Conservation (phyloP, 2,888 invertebrate genomes). For the Conchocele bisecta region DNA sequence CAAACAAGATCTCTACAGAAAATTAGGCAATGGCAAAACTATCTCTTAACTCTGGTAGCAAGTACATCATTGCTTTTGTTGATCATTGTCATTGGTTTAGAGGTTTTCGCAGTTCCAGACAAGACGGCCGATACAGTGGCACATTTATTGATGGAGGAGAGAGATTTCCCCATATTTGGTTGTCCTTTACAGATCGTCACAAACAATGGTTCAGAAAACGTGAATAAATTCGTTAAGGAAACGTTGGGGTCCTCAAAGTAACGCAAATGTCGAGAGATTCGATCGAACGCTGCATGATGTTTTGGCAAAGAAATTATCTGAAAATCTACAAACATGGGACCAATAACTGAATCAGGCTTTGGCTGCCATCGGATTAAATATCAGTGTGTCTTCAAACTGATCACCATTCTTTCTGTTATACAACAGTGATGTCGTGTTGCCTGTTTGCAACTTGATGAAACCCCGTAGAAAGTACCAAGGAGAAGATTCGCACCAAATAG, state of each 20-base stretch:
- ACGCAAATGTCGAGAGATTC: conserved; percentile 11
- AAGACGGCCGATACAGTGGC: no score
- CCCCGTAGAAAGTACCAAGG: conserved; percentile 43
- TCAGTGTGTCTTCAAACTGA: conserved; percentile 31
- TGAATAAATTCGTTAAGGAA: conserved; percentile 9
- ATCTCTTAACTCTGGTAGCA: no score
- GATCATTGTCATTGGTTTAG: no score
- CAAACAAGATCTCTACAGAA: no score
- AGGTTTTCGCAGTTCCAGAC: no score
- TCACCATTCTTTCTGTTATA: conserved; percentile 50
- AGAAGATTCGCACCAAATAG: conserved; percentile 47
- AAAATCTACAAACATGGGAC: conserved; percentile 5
- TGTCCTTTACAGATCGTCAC: conserved; percentile 18
- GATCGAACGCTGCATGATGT: conserved; percentile 4
- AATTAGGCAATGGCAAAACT: no score
- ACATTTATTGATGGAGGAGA: no score
- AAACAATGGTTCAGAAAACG: conserved; percentile 26
- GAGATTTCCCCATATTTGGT: conserved; percentile 5
- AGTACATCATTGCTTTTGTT: no score
- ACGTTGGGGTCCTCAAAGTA: conserved; percentile 21
- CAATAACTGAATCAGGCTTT: conserved; percentile 3
- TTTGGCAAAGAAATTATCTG: not conserved
- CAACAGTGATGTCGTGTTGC: conserved; percentile 44
- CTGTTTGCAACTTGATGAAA: conserved; percentile 42
- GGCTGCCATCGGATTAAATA: conserved; percentile 40